These are phyloP conservation scores for Meloidogyne hapla DNA, from an alignment of 1,140 invertebrate genomes.

Conservation along the genomic window DNA sequence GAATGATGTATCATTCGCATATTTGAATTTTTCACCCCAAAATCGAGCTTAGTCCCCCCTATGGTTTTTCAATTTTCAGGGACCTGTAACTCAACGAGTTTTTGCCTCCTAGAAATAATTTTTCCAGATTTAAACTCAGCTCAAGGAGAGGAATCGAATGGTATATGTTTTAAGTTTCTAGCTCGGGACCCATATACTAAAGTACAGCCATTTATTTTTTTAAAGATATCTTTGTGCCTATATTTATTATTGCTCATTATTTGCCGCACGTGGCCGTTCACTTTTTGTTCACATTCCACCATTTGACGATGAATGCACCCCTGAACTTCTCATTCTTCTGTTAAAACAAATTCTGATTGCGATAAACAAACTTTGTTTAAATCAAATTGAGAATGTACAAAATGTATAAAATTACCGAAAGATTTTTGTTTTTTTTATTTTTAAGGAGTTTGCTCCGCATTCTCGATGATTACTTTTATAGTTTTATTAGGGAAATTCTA, in stretches of 20 bases:
- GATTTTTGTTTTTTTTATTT: neutral
- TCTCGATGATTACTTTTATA: neutral
- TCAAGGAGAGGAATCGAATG: no score
- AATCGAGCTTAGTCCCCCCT: no score
- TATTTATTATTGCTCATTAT: constrained; percentile 40
- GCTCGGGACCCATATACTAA: no score
- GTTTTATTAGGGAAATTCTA: neutral
- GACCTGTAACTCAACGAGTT: no score
- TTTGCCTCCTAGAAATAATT: no score
- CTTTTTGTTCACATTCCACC: constrained; percentile 38
- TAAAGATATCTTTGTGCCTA: constrained; percentile 38
- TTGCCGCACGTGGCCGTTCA: constrained; percentile 16
- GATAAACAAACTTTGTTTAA: constrained; percentile 20
- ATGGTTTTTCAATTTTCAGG: no score
- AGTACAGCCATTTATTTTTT: neutral
- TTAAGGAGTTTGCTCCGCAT: neutral
- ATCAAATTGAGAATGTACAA: neutral
- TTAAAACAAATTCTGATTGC: constrained; percentile 20
- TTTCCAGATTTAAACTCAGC: no score
- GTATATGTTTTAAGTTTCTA: no score
- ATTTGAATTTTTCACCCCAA: no score
- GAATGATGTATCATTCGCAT: no score
- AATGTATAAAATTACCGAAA: neutral
- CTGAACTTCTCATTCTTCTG: constrained; percentile 26
- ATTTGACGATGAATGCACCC: constrained; percentile 29